phyloP scores from a whole-genome alignment of 2,888 invertebrate genomes.

The Drosophila suboccidentalis region DNA sequence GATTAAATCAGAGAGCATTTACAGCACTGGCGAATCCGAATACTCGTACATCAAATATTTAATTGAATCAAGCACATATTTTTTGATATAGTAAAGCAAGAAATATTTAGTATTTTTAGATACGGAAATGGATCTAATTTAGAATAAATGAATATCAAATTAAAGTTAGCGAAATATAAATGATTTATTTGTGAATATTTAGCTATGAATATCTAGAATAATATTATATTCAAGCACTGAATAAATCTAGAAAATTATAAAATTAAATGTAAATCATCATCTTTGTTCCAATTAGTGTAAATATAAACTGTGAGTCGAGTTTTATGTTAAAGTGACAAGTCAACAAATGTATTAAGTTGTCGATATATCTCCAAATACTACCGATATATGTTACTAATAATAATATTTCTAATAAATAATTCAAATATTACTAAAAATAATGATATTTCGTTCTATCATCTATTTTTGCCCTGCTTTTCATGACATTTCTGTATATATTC shows the following conservation, averaged over 20 bases:
- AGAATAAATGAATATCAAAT: slow-evolving; percentile 2
- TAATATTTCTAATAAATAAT: too few relatives aligned
- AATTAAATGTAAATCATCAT: neutral
- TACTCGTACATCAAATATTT: slow-evolving; percentile 8
- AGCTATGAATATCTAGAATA: neutral
- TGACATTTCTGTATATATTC: neutral
- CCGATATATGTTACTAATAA: too few relatives aligned
- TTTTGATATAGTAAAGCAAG: slow-evolving; percentile 1
- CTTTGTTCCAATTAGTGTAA: too few relatives aligned
- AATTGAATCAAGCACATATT: slow-evolving; percentile 7
- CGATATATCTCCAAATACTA: too few relatives aligned
- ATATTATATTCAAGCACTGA: neutral
- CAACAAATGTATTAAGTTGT: too few relatives aligned
- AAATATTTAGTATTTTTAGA: neutral
- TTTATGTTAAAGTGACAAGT: too few relatives aligned
- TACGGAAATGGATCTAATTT: neutral
- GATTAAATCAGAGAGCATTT: slow-evolving; percentile 27
- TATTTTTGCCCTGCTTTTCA: neutral
- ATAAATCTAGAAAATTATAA: neutral
- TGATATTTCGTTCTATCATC: neutral
- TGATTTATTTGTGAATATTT: neutral
- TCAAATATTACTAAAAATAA: neutral
- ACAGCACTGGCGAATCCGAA: neutral
- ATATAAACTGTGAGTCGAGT: too few relatives aligned
- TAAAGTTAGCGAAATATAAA: neutral